Evolutionary conservation across 2,797 vertebrate genomes (phyloP).

Genomic region (Danio tinwini): DNA sequence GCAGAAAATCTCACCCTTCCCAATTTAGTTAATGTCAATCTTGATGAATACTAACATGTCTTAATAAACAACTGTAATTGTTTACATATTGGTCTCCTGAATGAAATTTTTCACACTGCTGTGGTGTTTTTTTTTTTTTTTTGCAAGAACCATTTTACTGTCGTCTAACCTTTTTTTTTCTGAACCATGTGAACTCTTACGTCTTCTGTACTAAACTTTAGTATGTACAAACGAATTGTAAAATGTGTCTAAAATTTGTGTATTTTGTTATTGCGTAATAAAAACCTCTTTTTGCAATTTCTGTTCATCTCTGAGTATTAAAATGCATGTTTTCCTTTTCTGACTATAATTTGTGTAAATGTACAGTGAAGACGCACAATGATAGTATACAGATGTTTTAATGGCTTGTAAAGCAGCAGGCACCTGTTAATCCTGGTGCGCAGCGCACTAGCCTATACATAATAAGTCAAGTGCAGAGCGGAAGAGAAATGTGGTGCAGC

Average conservation of each 20-base stretch:
- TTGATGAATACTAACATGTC: constrained; percentile 73
- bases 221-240: constrained; percentile 13
- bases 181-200: neutral
- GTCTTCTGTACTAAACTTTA: neutral
- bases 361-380: neutral
- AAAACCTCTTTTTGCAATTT: constrained; percentile 12
- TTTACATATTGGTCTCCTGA: neutral
- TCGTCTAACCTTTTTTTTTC: neutral
- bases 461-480: constrained; percentile 38
- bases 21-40: constrained; percentile 74
- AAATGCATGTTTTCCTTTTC: neutral
- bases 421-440: constrained; percentile 46
- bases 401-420: neutral
- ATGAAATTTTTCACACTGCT: neutral
- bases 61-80: neutral
- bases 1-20: constrained; percentile 69
- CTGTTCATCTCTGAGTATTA: neutral
- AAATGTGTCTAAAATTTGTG: neutral
- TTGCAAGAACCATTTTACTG: neutral
- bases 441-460: constrained; percentile 36
- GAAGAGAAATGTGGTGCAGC: constrained; percentile 42
- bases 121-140: neutral
- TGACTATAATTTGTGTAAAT: neutral
- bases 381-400: neutral
- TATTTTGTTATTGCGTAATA: constrained; percentile 24